phyloP scores from a whole-genome alignment of 2,888 invertebrate genomes.

The Brachypterus glaber region DNA sequence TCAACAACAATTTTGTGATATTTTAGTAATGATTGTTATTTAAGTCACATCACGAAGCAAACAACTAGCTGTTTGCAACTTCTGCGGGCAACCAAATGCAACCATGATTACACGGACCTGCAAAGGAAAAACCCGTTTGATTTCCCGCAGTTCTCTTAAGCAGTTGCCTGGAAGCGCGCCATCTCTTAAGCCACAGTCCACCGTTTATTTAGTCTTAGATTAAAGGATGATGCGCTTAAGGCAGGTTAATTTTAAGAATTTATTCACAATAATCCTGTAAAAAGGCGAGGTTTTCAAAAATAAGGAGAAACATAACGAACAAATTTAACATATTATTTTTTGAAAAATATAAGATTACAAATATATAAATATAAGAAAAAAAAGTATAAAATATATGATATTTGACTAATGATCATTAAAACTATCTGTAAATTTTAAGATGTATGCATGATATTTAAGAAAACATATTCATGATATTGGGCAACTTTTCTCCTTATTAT shows the following conservation, averaged over 20 bases:
- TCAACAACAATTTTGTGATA: slow-evolving; percentile 49
- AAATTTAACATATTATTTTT: slow-evolving; percentile 42
- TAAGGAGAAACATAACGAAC: slow-evolving; percentile 35
- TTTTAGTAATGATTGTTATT: slow-evolving; percentile 49
- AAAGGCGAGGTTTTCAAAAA: slow-evolving; percentile 40
- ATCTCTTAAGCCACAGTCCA: slow-evolving; percentile 3
- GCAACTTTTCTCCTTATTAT: slow-evolving; percentile 39
- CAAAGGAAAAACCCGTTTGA: slow-evolving; percentile 13
- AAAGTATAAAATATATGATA: slow-evolving; percentile 33
- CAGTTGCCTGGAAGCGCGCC: slow-evolving; percentile 18
- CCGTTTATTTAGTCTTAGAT: slow-evolving; percentile 6
- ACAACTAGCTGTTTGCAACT: slow-evolving; percentile 34
- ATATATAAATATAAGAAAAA: slow-evolving; percentile 30
- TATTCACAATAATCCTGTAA: slow-evolving; percentile 42
- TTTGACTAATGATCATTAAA: slow-evolving; percentile 37
- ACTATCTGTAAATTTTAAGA: slow-evolving; percentile 35
- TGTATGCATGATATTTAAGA: slow-evolving; percentile 37
- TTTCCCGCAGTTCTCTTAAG: slow-evolving; percentile 26
- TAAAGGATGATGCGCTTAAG: slow-evolving; percentile 5
- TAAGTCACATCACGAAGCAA: slow-evolving; percentile 45
- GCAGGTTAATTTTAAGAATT: slow-evolving; percentile 37
- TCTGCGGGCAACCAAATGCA: slow-evolving; percentile 29
- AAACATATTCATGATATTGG: slow-evolving; percentile 32
- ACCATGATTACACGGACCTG: neutral
- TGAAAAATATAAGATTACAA: slow-evolving; percentile 36